Evolutionary conservation across 2,113 vertebrate genomes (phyloP).

Genomic region (Psettodes erumei): DNA sequence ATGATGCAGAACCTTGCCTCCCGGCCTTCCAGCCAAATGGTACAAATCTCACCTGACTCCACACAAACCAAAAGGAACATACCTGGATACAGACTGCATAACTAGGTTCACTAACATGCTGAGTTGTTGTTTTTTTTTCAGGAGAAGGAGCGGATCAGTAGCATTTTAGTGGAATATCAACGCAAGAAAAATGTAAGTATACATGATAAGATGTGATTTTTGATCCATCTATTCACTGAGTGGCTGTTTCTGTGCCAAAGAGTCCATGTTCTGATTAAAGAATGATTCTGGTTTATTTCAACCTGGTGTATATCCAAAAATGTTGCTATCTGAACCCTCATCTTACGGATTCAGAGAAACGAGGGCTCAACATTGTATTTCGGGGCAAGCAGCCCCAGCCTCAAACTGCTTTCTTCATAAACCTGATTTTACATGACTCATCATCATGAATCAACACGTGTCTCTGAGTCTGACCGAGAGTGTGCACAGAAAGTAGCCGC

Average conservation of each 20-base stretch:
- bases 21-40: constrained; percentile 85
- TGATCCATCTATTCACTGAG: not conserved
- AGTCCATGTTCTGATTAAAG: not conserved
- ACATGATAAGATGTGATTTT: not conserved
- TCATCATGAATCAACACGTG: no score
- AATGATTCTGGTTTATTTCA: not conserved
- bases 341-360: no score
- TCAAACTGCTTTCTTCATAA: not conserved
- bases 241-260: not conserved
- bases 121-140: constrained; percentile 78
- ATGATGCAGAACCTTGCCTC: constrained; percentile 86
- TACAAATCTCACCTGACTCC: constrained; percentile 50
- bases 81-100: not conserved
- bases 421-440: not conserved
- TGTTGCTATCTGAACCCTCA: no score
- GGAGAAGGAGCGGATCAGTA: constrained; percentile 91
- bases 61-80: not conserved
- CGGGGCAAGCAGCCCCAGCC: no score
- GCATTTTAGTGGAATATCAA: constrained; percentile 89
- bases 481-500: no score
- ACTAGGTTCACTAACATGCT: not conserved
- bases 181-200: constrained; percentile 93
- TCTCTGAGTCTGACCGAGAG: not conserved
- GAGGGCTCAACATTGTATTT: no score
- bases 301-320: no score